Evolutionary conservation across 2,113 vertebrate genomes (phyloP).

Genomic region (Gasterosteus aculeatus): DNA sequence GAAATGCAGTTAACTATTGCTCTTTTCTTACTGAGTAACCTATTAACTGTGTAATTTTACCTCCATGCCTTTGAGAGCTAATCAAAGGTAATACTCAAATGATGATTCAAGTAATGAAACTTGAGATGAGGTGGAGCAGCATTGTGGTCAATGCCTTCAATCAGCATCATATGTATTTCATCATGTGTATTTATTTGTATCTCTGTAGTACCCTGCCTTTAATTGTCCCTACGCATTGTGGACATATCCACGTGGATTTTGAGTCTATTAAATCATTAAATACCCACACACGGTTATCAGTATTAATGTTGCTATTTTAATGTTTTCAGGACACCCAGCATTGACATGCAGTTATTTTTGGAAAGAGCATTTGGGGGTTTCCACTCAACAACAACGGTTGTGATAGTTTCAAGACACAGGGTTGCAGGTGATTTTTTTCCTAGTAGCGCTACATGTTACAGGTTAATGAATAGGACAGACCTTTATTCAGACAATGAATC

Average conservation of each 20-base stretch:
- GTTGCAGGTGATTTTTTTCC: background rate
- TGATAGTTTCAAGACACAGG: background rate
- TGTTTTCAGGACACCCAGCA: background rate
- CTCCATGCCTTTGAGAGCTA: background rate
- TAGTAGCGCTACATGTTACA: too few relatives aligned
- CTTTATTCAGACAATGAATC: background rate
- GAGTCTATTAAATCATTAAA: background rate
- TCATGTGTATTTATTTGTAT: background rate
- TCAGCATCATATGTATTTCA: background rate
- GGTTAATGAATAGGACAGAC: background rate
- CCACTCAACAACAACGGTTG: background rate
- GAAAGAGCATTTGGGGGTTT: background rate
- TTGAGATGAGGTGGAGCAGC: background rate
- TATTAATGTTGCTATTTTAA: background rate
- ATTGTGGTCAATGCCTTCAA: background rate
- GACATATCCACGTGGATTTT: background rate
- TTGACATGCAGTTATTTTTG: background rate
- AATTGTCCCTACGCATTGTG: background rate
- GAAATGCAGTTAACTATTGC: too few relatives aligned
- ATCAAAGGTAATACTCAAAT: background rate
- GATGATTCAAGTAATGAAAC: background rate
- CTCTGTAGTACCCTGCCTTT: background rate
- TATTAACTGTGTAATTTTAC: background rate
- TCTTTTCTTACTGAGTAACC: background rate
- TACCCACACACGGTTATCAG: background rate